Evolutionary conservation across 2,888 invertebrate genomes (phyloP).

Genomic region (Synergus laeviventris): DNA sequence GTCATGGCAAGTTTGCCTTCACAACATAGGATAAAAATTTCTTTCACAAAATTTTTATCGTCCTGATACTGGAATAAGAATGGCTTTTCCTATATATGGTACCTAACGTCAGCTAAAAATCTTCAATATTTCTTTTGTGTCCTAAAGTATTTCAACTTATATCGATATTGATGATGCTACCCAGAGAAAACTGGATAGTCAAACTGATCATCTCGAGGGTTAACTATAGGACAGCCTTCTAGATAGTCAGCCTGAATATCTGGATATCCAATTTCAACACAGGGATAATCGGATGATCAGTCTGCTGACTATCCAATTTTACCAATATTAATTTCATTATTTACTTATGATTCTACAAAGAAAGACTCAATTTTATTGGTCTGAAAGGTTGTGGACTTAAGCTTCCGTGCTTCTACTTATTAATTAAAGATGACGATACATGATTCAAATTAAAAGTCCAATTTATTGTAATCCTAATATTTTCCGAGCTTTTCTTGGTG

Average conservation of each 20-base stretch:
- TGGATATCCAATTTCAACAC: no score
- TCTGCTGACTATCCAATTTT: no score
- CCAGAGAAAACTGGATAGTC: no score
- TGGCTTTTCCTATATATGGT: neutral
- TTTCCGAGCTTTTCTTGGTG: neutral
- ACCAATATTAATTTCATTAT: neutral
- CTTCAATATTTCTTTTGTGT: conserved; percentile 18
- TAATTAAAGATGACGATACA: neutral
- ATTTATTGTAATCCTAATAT: neutral
- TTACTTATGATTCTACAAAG: no score
- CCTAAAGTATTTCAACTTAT: neutral
- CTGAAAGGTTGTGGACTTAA: no score
- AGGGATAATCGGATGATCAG: no score
- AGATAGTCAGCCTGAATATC: no score
- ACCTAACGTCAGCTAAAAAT: conserved; percentile 13
- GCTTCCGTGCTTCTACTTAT: neutral
- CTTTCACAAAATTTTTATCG: neutral
- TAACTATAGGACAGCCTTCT: no score
- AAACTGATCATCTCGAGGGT: no score
- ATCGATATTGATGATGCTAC: neutral
- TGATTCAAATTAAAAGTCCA: neutral
- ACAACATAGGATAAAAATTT: conserved; percentile 1
- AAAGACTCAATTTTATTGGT: no score
- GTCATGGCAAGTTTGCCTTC: conserved; percentile 12
- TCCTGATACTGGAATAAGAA: conserved; percentile 3